Evolutionary conservation across 2,113 vertebrate species (phyloP).

Genomic region (Eidolon helvum): DNA sequence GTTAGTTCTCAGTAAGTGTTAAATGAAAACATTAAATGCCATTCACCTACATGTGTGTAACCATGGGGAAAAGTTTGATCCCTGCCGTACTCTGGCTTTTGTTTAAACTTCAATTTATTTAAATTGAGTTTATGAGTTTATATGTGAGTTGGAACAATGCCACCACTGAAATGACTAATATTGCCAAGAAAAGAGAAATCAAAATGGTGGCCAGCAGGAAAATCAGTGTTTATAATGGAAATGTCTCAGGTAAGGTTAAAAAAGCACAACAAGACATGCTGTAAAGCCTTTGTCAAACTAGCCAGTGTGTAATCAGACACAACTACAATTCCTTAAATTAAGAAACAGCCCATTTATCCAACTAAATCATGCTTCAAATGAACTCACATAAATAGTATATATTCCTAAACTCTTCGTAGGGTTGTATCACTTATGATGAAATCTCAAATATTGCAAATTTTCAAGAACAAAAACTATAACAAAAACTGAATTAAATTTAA

Average conservation of each 20-base stretch:
- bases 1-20: slow-evolving; percentile 71
- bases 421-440: not conserved
- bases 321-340: not conserved
- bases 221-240: not conserved
- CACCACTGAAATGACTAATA: not conserved
- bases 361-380: not conserved
- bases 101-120: not conserved
- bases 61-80: not conserved
- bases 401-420: not conserved
- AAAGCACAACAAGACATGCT: not conserved
- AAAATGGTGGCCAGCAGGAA: not conserved
- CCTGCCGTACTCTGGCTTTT: not conserved
- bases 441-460: not conserved
- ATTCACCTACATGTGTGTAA: slow-evolving; percentile 42
- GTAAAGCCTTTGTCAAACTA: not conserved
- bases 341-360: slow-evolving; percentile 11
- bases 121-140: not conserved
- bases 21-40: slow-evolving; percentile 62
- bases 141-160: not conserved
- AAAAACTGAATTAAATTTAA: slow-evolving; percentile 13
- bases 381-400: not conserved
- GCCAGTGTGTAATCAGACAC: not conserved
- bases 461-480: slow-evolving; percentile 32
- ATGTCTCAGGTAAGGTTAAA: not conserved
- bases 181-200: not conserved